A percentile compares a stretch with the other conserved stretches of the same genome.
phyloP scores from a whole-genome alignment of 2,888 invertebrate genomes.

The Drosophila colorata region DNA sequence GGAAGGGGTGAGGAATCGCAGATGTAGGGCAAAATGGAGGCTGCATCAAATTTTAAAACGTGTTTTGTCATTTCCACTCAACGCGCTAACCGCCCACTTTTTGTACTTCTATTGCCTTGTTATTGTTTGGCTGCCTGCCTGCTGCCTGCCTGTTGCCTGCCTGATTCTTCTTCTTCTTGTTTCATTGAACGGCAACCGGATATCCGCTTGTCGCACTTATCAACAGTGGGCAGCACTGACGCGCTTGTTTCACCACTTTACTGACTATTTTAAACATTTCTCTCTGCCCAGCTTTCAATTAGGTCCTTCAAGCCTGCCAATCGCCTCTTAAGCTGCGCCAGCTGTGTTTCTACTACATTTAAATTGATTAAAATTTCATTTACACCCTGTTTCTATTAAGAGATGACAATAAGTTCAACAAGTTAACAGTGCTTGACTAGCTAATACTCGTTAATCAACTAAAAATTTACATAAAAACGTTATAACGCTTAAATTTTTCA shows the following conservation, averaged over 20 bases:
- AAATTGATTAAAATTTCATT: conserved; percentile 62
- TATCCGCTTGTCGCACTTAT: conserved; percentile 73
- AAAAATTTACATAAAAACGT: no score
- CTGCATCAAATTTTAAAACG: conserved; percentile 68
- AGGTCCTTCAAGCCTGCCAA: conserved; percentile 11
- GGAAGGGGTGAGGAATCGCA: background rate
- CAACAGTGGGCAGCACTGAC: conserved; percentile 40
- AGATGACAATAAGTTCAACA: conserved; percentile 1
- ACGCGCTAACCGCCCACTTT: conserved; percentile 9
- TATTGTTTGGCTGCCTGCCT: conserved; percentile 40
- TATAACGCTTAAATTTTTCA: no score
- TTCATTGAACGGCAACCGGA: conserved; percentile 66
- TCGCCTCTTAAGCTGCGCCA: conserved; percentile 9
- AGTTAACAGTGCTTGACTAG: background rate
- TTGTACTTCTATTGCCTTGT: conserved; percentile 28
- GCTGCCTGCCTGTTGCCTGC: no score
- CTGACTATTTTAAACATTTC: conserved; percentile 47
- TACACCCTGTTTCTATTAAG: conserved; percentile 36
- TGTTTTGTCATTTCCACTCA: conserved; percentile 72
- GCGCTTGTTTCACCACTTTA: conserved; percentile 38
- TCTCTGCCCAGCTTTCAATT: conserved; percentile 28
- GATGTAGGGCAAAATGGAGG: conserved; percentile 10
- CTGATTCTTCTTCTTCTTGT: conserved; percentile 14
- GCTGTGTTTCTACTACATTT: conserved; percentile 31
- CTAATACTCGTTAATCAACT: background rate